Percentiles rank a stretch among this genome's conserved stretches.
phyloP scores from a whole-genome alignment of 1,140 invertebrate genomes.

The Heliconius nattereri region DNA sequence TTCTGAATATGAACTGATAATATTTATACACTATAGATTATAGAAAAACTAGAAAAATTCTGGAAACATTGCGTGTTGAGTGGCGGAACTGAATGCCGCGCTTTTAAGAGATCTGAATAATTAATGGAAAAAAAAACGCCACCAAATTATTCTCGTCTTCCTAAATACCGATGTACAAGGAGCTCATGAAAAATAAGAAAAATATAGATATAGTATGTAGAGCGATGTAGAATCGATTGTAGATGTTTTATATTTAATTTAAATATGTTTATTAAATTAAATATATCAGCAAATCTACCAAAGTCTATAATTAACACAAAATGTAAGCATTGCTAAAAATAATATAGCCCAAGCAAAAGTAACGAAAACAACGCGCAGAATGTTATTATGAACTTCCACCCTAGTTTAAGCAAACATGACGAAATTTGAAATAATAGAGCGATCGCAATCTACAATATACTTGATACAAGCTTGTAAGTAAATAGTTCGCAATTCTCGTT shows the following conservation, averaged over 20 bases:
- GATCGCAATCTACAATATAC: background rate
- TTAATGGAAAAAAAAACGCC: no score
- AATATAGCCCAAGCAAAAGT: background rate
- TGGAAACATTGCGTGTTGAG: no score
- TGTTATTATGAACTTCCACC: constrained; percentile 7
- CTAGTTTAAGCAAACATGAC: constrained; percentile 2
- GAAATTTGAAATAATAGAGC: constrained; percentile 10
- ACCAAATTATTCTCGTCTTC: no score
- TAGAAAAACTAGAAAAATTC: no score
- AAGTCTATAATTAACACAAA: background rate
- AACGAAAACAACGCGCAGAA: background rate
- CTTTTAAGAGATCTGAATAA: no score
- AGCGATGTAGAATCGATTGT: background rate
- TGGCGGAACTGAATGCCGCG: no score
- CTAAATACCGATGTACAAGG: no score
- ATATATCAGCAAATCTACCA: background rate
- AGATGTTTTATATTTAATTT: no score
- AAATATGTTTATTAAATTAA: background rate
- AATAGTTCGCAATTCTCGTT: constrained; percentile 46
- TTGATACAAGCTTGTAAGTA: constrained; percentile 17
- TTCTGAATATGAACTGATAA: no score
- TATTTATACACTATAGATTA: no score
- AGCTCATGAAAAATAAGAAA: no score
- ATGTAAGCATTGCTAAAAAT: background rate
- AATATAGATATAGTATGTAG: background rate